Conservation (phyloP, 2,888 invertebrate species). For the Nebria salina region DNA sequence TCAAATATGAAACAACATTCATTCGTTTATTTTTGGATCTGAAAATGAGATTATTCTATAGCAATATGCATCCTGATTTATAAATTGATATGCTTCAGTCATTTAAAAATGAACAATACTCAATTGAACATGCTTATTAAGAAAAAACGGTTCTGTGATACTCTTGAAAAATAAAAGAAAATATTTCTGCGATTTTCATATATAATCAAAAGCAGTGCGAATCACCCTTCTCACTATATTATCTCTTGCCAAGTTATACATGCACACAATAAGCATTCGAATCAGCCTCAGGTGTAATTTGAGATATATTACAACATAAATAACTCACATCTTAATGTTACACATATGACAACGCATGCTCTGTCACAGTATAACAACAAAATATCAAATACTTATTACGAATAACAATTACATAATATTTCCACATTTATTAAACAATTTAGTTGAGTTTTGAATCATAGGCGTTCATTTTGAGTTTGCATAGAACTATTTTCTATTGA, state of each 20-base stretch:
- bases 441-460: no score
- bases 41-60: background rate
- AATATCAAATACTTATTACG: background rate
- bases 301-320: constrained; percentile 35
- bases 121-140: constrained; percentile 28
- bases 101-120: constrained; percentile 24
- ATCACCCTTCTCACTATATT: background rate
- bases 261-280: background rate
- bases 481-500: no score
- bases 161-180: constrained; percentile 6
- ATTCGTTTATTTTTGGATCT: background rate
- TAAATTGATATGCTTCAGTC: background rate
- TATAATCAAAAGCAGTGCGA: background rate
- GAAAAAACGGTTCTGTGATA: constrained; percentile 38
- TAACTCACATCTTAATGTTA: background rate
- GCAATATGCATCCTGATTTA: background rate
- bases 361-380: background rate
- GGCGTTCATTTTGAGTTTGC: no score
- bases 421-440: no score
- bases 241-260: constrained; percentile 24
- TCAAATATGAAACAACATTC: background rate
- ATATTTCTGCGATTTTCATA: background rate
- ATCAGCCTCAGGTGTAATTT: constrained; percentile 28
- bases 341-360: background rate
- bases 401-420: background rate